These are phyloP conservation scores for Antitype chi DNA, from an alignment of 2,888 invertebrate genomes.

Conservation along the genomic window DNA sequence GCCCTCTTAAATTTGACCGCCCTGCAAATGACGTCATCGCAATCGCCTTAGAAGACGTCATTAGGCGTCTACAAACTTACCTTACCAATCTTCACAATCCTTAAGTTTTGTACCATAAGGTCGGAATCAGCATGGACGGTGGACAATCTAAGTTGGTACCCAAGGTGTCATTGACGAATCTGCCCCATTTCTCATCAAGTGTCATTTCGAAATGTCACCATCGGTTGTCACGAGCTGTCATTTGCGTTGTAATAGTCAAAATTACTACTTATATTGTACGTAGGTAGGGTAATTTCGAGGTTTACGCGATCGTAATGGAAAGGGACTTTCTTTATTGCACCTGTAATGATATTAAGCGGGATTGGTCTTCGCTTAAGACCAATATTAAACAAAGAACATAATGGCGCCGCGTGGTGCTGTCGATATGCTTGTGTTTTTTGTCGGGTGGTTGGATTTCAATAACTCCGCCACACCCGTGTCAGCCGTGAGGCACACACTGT, in stretches of 20 bases:
- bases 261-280: slow-evolving; percentile 27
- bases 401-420: not conserved
- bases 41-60: slow-evolving; percentile 72
- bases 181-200: slow-evolving; percentile 75
- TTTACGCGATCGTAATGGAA: slow-evolving; percentile 27
- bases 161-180: slow-evolving; percentile 77
- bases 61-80: slow-evolving; percentile 62
- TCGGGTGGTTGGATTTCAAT: too few species aligned
- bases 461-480: too few species aligned
- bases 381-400: not conserved
- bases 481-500: too few species aligned
- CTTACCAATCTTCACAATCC: not conserved
- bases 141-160: not conserved
- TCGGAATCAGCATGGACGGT: slow-evolving; percentile 16
- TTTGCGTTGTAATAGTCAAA: slow-evolving; percentile 45
- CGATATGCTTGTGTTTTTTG: not conserved
- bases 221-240: slow-evolving; percentile 42
- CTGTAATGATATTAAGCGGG: not conserved
- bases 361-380: not conserved
- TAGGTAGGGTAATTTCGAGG: slow-evolving; percentile 25
- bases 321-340: not conserved
- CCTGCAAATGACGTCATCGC: slow-evolving; percentile 72
- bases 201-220: slow-evolving; percentile 70
- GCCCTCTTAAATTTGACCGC: slow-evolving; percentile 59
- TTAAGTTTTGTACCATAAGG: slow-evolving; percentile 28